Evolutionary conservation across 1,140 invertebrate genomes (phyloP).

Genomic region (Agrypnia vestita): DNA sequence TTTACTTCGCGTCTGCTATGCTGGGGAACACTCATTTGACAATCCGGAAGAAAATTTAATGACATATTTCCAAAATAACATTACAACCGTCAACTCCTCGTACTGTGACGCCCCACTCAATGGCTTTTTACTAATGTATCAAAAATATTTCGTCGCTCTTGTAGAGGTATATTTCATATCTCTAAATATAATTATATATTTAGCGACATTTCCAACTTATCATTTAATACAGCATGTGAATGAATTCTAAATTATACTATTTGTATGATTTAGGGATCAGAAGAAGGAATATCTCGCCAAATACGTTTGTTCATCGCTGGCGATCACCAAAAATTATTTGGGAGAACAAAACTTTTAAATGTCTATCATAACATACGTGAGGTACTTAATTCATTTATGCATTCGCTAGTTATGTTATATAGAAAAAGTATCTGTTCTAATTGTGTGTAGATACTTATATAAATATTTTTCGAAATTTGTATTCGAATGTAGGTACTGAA

Average conservation of each 20-base stretch:
- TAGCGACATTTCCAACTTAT: too few species aligned
- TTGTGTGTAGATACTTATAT: background rate
- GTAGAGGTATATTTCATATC: constrained; percentile 64
- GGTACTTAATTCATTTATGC: constrained; percentile 34
- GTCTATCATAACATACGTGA: constrained; percentile 52
- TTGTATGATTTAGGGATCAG: constrained; percentile 65
- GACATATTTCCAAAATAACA: constrained; percentile 62
- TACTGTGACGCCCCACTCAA: constrained; percentile 67
- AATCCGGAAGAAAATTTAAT: constrained; percentile 64
- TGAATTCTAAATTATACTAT: background rate
- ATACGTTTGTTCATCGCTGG: constrained; percentile 66
- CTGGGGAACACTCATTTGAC: constrained; percentile 65
- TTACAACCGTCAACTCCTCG: constrained; percentile 65
- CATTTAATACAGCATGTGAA: too few species aligned
- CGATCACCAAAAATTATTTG: background rate
- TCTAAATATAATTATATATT: too few species aligned
- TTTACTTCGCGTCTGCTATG: constrained; percentile 67
- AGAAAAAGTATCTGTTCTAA: background rate
- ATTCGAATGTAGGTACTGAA: too few species aligned
- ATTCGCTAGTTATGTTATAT: background rate
- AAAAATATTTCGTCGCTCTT: constrained; percentile 69
- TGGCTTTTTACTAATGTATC: constrained; percentile 68
- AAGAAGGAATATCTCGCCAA: constrained; percentile 69
- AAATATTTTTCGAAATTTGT: too few species aligned
- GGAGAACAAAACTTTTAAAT: constrained; percentile 48